These are phyloP conservation scores for Pocillopora grandis DNA, from an alignment of 92 coral and sea anemone species.

Conservation along the genomic window DNA sequence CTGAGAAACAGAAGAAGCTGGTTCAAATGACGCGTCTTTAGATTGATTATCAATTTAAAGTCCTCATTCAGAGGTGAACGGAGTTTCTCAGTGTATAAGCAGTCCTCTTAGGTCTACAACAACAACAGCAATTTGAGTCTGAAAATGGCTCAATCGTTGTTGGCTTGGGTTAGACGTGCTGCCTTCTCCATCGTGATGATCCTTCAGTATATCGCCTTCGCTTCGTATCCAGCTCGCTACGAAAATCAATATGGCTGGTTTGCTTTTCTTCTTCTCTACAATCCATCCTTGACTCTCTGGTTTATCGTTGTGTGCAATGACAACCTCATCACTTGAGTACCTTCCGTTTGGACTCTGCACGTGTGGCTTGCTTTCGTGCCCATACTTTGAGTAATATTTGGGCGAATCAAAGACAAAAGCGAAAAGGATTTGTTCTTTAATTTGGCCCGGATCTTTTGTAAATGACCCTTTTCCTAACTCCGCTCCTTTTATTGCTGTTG, in stretches of 20 bases:
- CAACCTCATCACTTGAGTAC: neutral
- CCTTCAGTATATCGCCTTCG: conserved; percentile 25
- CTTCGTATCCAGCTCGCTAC: conserved; percentile 39
- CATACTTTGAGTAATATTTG: neutral
- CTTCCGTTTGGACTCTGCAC: neutral
- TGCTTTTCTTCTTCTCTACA: conserved; percentile 11
- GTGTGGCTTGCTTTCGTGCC: conserved; percentile 8
- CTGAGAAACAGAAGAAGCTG: no score
- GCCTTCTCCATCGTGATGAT: conserved; percentile 15
- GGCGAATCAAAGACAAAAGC: neutral
- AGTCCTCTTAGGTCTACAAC: neutral
- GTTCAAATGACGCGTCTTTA: no score
- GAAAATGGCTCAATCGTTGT: conserved; percentile 5
- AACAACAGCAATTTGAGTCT: no score
- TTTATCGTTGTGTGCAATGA: conserved; percentile 1
- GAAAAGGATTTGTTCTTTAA: neutral
- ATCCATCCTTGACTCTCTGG: conserved; percentile 28
- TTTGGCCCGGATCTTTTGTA: conserved; percentile 69
- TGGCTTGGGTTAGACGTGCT: conserved; percentile 13
- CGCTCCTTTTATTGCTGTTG: conserved; percentile 59
- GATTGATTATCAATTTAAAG: no score
- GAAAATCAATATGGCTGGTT: conserved; percentile 23
- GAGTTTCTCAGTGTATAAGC: neutral
- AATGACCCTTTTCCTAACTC: conserved; percentile 64
- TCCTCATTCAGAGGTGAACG: neutral